Evolutionary conservation across 2,888 invertebrate species (phyloP).

Genomic region (Polietes domitor): DNA sequence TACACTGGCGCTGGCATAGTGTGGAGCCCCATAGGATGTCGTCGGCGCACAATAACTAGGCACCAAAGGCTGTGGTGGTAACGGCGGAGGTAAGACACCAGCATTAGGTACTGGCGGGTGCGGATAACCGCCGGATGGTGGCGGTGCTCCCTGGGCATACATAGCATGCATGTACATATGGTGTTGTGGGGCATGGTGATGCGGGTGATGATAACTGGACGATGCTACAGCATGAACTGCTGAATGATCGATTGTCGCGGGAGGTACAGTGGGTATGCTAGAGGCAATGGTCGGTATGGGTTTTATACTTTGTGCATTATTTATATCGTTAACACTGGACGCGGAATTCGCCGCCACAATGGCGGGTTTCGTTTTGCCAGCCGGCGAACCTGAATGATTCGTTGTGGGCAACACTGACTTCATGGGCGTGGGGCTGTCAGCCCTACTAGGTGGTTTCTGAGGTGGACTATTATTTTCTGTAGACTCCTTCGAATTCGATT

Average conservation of each 20-base stretch:
- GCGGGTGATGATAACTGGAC: constrained; percentile 60
- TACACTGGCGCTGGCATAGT: constrained; percentile 44
- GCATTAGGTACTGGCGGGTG: constrained; percentile 66
- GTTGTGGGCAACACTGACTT: constrained; percentile 63
- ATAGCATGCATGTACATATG: constrained; percentile 70
- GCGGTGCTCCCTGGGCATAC: constrained; percentile 81
- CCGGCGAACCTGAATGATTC: constrained; percentile 67
- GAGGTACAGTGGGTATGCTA: constrained; percentile 68
- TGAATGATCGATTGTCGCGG: constrained; percentile 64
- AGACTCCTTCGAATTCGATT: constrained; percentile 84
- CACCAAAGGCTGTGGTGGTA: constrained; percentile 56
- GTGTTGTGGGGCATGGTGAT: constrained; percentile 57
- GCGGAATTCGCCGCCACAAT: constrained; percentile 33
- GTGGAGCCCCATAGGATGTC: constrained; percentile 50
- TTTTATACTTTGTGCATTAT: constrained; percentile 76
- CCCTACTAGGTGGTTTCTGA: constrained; percentile 83
- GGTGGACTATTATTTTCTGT: constrained; percentile 82
- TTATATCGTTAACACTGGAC: constrained; percentile 68
- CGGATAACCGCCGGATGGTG: constrained; percentile 70
- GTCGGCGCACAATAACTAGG: constrained; percentile 46
- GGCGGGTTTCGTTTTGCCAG: constrained; percentile 62
- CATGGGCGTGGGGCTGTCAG: constrained; percentile 82
- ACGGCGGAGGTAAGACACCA: constrained; percentile 59
- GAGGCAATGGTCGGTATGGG: constrained; percentile 72
- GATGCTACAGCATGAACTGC: constrained; percentile 58